Percentiles rank a stretch among this genome's conserved stretches.
Conservation (phyloP, 1,140 invertebrate genomes). For the Drosophila paulistorum region DNA sequence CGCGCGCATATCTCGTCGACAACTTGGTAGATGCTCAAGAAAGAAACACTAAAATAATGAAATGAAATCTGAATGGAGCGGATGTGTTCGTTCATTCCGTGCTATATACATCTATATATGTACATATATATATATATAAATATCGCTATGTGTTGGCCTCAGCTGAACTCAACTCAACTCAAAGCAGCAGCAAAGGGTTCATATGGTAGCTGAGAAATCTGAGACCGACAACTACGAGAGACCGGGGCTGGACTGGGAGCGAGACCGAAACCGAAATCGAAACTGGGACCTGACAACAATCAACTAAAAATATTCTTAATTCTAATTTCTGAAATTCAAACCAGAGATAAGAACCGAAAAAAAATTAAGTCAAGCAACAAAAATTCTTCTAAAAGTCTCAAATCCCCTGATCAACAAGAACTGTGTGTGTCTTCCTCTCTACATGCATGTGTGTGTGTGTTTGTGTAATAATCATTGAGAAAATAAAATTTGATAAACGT, state of each 20-base stretch:
- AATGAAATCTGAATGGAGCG: constrained; percentile 76
- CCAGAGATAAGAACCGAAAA: constrained; percentile 47
- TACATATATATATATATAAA: constrained; percentile 19
- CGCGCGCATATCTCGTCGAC: constrained; percentile 55
- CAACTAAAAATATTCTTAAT: constrained; percentile 33
- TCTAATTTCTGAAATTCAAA: constrained; percentile 43
- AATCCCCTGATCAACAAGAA: constrained; percentile 16
- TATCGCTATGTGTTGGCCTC: constrained; percentile 59
- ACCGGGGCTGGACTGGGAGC: constrained; percentile 3
- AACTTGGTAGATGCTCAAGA: constrained; percentile 32
- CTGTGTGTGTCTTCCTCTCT: constrained; percentile 1
- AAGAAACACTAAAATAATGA: constrained; percentile 25
- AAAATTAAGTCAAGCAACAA: neutral
- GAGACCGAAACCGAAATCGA: too few relatives aligned
- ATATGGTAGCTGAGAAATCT: constrained; percentile 33
- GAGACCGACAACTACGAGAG: constrained; percentile 28
- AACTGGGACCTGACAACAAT: constrained; percentile 56
- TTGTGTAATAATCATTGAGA: constrained; percentile 2
- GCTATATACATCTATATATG: constrained; percentile 18
- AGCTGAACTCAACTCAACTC: constrained; percentile 64
- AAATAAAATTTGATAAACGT: constrained; percentile 38
- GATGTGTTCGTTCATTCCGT: constrained; percentile 49
- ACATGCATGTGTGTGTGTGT: neutral
- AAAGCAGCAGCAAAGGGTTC: constrained; percentile 57
- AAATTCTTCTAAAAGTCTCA: constrained; percentile 3